Base-by-base conservation (phyloP, 2,113 vertebrate species). In the Mellivora capensis region DNA sequence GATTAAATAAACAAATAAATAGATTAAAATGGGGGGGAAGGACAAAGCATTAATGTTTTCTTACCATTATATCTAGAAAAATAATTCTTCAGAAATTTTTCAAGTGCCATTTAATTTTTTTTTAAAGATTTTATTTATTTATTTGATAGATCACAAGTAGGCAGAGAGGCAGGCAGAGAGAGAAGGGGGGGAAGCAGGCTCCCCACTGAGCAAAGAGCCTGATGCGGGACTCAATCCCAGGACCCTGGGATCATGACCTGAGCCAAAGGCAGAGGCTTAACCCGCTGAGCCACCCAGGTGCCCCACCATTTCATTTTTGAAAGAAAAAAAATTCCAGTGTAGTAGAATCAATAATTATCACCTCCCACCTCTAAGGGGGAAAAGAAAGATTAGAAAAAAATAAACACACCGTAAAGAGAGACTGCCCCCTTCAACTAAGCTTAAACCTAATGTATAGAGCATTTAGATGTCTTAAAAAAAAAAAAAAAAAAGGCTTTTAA, bases 81-180 rank as follows among this genome's bases (percentile, higher is more conserved):
- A 39, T 74, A 37, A 27, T 88, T 47, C 57, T 84, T 79, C 21
- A 85, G 64, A 76, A 69, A 20, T 21, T 61, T 69, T 87, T 80
- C 47, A 95, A 84, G 31, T 95, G 95, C 17, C 15, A 82, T 67
- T 93, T 91, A 62, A 49, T 59, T 62, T 57, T 64, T 93, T n/a
- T n/a, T n/a, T n/a, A n/a, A n/a, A n/a, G n/a, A n/a, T n/a, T n/a
- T n/a, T n/a, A n/a, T n/a, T n/a, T n/a, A n/a, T n/a, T n/a, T n/a
- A n/a, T n/a, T n/a, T n/a, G n/a, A n/a, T n/a, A n/a, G n/a, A n/a
- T n/a, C n/a, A n/a, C n/a, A n/a, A n/a, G n/a, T n/a, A n/a, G n/a
- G n/a, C n/a, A n/a, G n/a, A n/a, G n/a, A n/a, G n/a, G n/a, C n/a
- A n/a, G n/a, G n/a, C n/a, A n/a, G n/a, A n/a, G n/a, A n/a, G n/a